phyloP scores from a whole-genome alignment of 2,888 invertebrate species.

The Oscheius onirici region DNA sequence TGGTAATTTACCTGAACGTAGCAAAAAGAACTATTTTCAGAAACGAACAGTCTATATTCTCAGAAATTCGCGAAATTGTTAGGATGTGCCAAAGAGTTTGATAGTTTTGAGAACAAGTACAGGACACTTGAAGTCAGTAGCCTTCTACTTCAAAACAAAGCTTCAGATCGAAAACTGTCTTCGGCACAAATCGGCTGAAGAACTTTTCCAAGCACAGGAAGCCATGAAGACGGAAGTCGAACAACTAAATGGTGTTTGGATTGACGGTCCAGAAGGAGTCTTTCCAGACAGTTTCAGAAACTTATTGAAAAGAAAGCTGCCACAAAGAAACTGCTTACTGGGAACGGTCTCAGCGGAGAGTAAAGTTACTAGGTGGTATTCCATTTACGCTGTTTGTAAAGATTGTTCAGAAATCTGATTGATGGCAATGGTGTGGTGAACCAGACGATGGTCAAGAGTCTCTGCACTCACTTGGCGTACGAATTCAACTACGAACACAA shows the following conservation, averaged over 20 bases:
- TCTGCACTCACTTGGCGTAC: conserved; percentile 4
- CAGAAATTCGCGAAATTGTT: background rate
- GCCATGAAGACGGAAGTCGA: background rate
- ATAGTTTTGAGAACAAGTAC: background rate
- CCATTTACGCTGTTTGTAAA: background rate
- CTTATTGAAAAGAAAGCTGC: background rate
- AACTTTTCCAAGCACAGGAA: background rate
- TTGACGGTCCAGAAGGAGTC: conserved; percentile 9
- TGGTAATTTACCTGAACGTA: background rate
- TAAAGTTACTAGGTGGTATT: conserved; percentile 3
- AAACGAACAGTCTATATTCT: background rate
- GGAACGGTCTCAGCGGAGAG: conserved; percentile 8
- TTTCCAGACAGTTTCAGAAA: background rate
- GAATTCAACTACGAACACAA: conserved; percentile 3
- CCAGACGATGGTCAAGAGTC: background rate
- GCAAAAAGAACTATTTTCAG: too few relatives aligned
- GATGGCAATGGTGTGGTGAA: background rate
- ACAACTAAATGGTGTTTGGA: background rate
- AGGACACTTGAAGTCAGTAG: background rate
- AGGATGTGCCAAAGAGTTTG: background rate
- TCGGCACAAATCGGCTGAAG: background rate
- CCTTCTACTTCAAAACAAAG: background rate
- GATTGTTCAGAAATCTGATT: background rate
- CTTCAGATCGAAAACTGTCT: background rate
- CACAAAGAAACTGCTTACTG: background rate